Evolutionary conservation across 2,113 vertebrate genomes (phyloP), one percentile per base, ranked within the genome.

Genomic region (Balaenoptera acutorostrata): DNA sequence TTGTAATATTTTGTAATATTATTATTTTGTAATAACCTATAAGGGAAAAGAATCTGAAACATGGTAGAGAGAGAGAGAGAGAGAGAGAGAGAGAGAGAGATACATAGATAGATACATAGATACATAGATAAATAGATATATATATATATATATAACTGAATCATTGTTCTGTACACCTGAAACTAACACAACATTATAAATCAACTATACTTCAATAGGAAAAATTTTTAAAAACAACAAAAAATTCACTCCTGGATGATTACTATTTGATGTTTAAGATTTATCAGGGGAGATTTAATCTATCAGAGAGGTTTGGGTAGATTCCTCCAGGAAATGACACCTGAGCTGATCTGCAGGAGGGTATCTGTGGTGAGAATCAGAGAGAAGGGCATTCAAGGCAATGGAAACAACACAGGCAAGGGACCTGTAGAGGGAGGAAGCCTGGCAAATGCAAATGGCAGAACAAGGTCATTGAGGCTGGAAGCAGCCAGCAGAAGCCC

Each of bases 1-100:
- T 80, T 80, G 77, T 52, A 80, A 57, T 80, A 80, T 23, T 36
- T 80, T 80, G 77, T 52, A 80, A 57, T 80, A 80, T n/a, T n/a
- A n/a, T n/a, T n/a, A 78, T 23, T 36, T 80, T 80, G 77, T 52
- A 80, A 57, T 80, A 80, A 57, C 2, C 23, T 80, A 57, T 5
- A 36, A 80, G 20, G 49, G 77, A 36, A 80, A 80, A 80, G 11
- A 57, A 36, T 0, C 4, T 80, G 33, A 55, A 80, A 33, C 33
- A 8, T 78, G 52, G 33, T 33, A 33, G 17, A 14, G 29, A 46
- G 46, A 46, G 46, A 46, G 9, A 46, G 46, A 46, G 46, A 46
- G 8, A 36, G 2, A 46, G 44, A 46, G 6, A 46, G 46, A 46
- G 6, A 46, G 44, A 44, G 27, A 27, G 18, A 44, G 6, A 46